Conservation (phyloP, 2,888 invertebrate species). For the Eueremaeus valkanovi region DNA sequence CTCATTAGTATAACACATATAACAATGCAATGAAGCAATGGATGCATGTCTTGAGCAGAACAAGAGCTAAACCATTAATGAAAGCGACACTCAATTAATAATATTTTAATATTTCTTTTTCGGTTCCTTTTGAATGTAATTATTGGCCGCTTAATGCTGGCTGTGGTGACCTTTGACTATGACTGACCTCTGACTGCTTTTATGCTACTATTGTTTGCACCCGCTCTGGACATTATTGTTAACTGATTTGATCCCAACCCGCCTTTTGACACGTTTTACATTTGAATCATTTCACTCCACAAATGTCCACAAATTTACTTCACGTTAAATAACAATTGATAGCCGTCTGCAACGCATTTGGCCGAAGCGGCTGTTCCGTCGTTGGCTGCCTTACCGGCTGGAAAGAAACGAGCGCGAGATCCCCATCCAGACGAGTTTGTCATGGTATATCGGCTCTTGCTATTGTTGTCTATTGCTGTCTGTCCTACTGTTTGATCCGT, state of each 20-base stretch:
- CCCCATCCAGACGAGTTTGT: conserved; percentile 83
- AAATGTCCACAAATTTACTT: conserved; percentile 34
- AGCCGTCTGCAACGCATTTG: conserved; percentile 63
- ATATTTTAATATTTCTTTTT: conserved; percentile 28
- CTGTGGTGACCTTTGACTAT: conserved; percentile 28
- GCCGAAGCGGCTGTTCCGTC: conserved; percentile 52
- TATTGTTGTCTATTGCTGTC: background rate
- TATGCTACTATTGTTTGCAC: conserved; percentile 35
- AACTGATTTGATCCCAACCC: conserved; percentile 31
- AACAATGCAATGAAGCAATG: background rate
- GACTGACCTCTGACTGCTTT: conserved; percentile 31
- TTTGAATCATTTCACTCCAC: conserved; percentile 10
- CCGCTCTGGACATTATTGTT: conserved; percentile 34
- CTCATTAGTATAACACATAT: background rate
- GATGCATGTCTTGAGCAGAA: conserved; percentile 11
- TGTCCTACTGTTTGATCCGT: no score
- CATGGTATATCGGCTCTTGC: conserved; percentile 69
- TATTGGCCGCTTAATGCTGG: conserved; percentile 37
- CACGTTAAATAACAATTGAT: conserved; percentile 35
- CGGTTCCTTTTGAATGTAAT: conserved; percentile 27
- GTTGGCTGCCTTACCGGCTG: conserved; percentile 48
- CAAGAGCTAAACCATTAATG: background rate
- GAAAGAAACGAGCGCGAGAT: conserved; percentile 73
- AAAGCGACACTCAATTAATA: background rate
- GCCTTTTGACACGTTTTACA: conserved; percentile 34